phyloP scores from a whole-genome alignment of 2,113 vertebrate genomes.

The Oryzias javanicus region DNA sequence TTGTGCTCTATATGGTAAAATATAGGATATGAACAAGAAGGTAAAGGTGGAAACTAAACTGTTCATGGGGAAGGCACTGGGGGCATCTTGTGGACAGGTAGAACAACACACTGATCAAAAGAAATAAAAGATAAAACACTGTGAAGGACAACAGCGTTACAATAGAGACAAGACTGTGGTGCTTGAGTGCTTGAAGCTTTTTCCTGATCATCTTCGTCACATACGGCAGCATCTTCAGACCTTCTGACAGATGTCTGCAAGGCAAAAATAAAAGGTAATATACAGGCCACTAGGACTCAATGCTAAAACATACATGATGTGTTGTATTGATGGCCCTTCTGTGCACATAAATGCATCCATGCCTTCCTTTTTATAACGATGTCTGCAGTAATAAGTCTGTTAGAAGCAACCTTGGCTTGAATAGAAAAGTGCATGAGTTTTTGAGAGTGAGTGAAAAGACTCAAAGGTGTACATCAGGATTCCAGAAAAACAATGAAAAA shows the following conservation, averaged over 20 bases:
- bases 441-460: slow-evolving; percentile 22
- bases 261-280: slow-evolving; percentile 42
- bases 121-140: neutral
- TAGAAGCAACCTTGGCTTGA: slow-evolving; percentile 32
- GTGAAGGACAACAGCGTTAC: neutral
- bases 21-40: neutral
- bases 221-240: slow-evolving; percentile 42
- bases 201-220: too few species aligned
- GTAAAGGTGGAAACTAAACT: neutral
- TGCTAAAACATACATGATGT: slow-evolving; percentile 8
- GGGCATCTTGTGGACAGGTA: slow-evolving; percentile 60
- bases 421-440: slow-evolving; percentile 21
- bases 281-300: too few species aligned
- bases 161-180: slow-evolving; percentile 5
- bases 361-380: slow-evolving; percentile 18
- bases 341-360: slow-evolving; percentile 11
- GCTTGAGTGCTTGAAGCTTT: neutral
- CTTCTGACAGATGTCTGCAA: slow-evolving; percentile 37
- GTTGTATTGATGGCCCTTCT: slow-evolving; percentile 43
- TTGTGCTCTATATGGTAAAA: neutral
- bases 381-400: slow-evolving; percentile 55
- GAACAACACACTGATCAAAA: slow-evolving; percentile 16
- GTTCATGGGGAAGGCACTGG: slow-evolving; percentile 31
- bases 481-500: slow-evolving; percentile 21
- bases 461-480: slow-evolving; percentile 48